Conservation (phyloP, 2,888 invertebrate species). For the Dolichomitus sp. region DNA sequence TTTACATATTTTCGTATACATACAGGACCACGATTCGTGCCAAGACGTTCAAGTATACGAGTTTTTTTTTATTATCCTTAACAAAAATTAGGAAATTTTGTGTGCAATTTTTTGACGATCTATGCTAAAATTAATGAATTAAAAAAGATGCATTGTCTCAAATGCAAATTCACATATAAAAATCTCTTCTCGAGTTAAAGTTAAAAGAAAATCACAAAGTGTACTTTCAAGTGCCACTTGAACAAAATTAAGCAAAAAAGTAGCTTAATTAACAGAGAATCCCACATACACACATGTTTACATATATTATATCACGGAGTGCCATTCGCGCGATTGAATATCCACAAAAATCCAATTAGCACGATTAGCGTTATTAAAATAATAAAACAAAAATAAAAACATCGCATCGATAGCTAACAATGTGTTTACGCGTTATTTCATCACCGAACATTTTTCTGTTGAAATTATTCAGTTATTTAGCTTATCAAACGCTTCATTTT, state of each 20-base stretch:
- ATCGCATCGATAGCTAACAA: neutral
- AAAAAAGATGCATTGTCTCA: too few species aligned
- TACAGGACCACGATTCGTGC: conserved; percentile 54
- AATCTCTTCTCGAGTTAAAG: too few species aligned
- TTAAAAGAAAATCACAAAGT: too few species aligned
- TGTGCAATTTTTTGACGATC: neutral
- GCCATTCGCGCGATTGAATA: neutral
- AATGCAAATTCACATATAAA: too few species aligned
- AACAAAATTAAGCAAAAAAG: too few species aligned
- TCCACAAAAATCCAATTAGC: conserved; percentile 25
- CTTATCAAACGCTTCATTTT: conserved; percentile 16
- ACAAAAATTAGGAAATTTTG: conserved; percentile 16
- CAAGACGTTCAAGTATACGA: conserved; percentile 37
- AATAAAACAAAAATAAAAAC: neutral
- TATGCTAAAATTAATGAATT: neutral
- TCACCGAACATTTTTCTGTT: neutral
- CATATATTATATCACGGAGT: too few species aligned
- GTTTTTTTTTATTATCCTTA: neutral
- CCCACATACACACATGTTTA: too few species aligned
- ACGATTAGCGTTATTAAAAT: neutral
- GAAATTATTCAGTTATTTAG: conserved; percentile 6
- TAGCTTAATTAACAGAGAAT: too few species aligned
- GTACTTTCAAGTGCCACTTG: too few species aligned
- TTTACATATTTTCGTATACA: conserved; percentile 71
- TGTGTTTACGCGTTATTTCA: conserved; percentile 15